Evolutionary conservation across 37 sponge, comb jelly and placozoan species (phyloP), one percentile per base, ranked within the genome.

Genomic region (Amphimedon queenslandica): DNA sequence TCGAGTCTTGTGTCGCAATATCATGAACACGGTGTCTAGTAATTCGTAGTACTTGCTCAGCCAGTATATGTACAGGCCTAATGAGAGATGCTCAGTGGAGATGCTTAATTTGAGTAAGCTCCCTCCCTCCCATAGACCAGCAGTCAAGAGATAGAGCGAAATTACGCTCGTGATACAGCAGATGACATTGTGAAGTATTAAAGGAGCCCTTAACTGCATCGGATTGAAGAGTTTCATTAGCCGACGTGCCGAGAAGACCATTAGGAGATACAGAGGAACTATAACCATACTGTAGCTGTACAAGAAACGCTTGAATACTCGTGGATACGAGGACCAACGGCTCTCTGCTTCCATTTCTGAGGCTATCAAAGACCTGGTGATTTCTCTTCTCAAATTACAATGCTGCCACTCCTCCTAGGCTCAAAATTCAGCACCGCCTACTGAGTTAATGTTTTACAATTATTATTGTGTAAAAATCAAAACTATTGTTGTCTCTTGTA

Each of bases 11-110:
- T 94, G 91, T 11, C 96, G 66, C 30, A 89, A 75, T 0, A 92
- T 66, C 73, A 96, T 96, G 66, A 87, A 96, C 35, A 86, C 73
- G 0, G 96, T 96, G 67, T 96, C 96, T 1, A 87, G 57, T 0
- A 96, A 84, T 58, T 96, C 96, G 3, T 79, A 70, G 3, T 88
- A 67, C 57, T 96, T 96, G 43, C 83, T 77, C 3, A 96, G 65
- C 88, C 88, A 91, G 81, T 94, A 94, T 2, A 94, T 36, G 18
- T 55, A 57, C 11, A 84, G 30, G 21, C 74, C 77, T 16, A 73
- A 78, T 0, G 32, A 28, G 4, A 87, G 42, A 24, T 40, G 32
- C n/a, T 25, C 67, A 28, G 63, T n/a, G 11, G 75, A n/a, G 4
- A 24, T 21, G 13, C 8, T 55, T 13, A 35, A 57, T 39, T 63